phyloP scores from a whole-genome alignment of 2,113 vertebrate species.

The Nibea coibor region DNA sequence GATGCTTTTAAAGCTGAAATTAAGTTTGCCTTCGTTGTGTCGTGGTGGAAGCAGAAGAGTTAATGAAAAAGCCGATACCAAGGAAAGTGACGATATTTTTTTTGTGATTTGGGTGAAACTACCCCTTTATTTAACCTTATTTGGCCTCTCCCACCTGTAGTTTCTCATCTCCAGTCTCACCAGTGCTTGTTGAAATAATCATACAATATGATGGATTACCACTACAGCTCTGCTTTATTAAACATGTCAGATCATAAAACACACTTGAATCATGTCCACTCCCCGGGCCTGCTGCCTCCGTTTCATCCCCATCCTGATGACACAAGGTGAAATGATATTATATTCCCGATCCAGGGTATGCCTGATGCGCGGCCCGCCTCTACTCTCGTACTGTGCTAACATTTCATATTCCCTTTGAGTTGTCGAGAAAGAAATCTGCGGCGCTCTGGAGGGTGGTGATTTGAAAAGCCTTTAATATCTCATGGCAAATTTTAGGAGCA shows the following conservation, averaged over 20 bases:
- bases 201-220: background rate
- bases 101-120: background rate
- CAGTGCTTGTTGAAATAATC: background rate
- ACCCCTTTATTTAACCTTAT: background rate
- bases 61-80: background rate
- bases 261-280: too few species aligned
- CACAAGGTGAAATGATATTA: background rate
- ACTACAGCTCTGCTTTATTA: background rate
- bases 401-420: background rate
- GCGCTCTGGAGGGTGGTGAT: too few species aligned
- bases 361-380: background rate
- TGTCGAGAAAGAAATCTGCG: too few species aligned
- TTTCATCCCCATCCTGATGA: background rate
- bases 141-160: background rate
- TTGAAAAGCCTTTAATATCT: too few species aligned
- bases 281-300: background rate
- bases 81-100: too few species aligned
- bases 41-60: too few species aligned
- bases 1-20: background rate
- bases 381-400: background rate
- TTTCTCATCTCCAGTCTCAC: background rate
- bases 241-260: background rate
- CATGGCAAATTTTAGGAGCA: too few species aligned
- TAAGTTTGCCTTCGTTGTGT: background rate
- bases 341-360: background rate